Percentiles rank a stretch among this genome's conserved stretches.
Conservation (phyloP, 2,113 vertebrate genomes). For the Zosterops pallidus region DNA sequence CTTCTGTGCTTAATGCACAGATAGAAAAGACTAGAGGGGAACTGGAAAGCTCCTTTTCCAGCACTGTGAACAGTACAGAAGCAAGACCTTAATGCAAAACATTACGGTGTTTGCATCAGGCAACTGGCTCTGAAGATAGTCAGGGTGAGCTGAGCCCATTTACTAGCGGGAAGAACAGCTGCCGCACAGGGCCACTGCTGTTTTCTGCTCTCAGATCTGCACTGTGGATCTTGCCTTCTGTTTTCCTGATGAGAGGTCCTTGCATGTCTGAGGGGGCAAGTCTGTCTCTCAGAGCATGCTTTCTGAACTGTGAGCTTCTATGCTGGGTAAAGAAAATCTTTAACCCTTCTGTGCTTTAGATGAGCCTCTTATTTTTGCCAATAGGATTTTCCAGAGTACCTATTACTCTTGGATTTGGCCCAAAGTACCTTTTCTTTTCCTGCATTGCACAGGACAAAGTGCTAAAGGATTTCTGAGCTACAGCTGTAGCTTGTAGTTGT, state of each 20-base stretch:
- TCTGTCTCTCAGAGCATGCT: background rate
- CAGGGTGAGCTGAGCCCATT: conserved; percentile 60
- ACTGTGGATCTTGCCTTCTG: conserved; percentile 26
- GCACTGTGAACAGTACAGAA: conserved; percentile 22
- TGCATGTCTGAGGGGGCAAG: background rate
- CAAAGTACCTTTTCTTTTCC: background rate
- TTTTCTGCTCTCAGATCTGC: conserved; percentile 25
- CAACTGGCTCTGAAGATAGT: conserved; percentile 61
- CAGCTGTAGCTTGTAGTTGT: background rate
- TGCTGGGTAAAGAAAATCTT: background rate
- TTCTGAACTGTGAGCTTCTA: background rate
- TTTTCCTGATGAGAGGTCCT: conserved; percentile 20
- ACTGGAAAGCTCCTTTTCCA: conserved; percentile 33
- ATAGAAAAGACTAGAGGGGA: background rate
- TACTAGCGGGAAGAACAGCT: conserved; percentile 8
- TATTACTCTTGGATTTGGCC: background rate
- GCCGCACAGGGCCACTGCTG: background rate
- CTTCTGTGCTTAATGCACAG: background rate
- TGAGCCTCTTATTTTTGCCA: background rate
- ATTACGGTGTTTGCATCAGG: conserved; percentile 48
- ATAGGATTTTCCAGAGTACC: background rate
- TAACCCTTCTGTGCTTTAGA: background rate
- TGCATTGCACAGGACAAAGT: background rate
- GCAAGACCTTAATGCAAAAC: conserved; percentile 56
- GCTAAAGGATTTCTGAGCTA: background rate